Conservation (phyloP, 2,888 invertebrate species). For the Sepiola atlantica region DNA sequence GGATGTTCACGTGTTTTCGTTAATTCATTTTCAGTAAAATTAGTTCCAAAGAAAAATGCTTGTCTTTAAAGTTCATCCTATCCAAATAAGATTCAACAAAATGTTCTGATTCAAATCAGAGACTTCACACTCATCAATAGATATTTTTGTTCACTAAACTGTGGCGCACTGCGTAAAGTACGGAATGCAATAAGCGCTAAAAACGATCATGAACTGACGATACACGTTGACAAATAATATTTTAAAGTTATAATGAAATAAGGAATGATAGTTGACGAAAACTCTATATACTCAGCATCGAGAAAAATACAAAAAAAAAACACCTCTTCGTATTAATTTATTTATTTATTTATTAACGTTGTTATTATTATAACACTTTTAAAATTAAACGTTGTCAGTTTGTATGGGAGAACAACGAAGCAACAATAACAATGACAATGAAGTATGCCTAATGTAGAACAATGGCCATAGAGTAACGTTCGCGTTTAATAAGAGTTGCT, state of each 20-base stretch:
- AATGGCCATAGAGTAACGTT: neutral
- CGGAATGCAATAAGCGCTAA: neutral
- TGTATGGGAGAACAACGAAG: neutral
- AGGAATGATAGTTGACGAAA: neutral
- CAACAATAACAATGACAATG: neutral
- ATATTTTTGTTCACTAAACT: neutral
- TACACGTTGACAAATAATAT: neutral
- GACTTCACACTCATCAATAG: neutral
- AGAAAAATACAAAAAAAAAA: neutral
- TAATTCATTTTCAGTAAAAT: too few relatives aligned
- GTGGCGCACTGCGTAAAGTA: neutral
- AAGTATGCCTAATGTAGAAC: neutral
- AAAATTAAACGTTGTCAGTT: neutral
- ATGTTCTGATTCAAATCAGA: neutral
- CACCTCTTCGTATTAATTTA: neutral
- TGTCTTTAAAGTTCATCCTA: too few relatives aligned
- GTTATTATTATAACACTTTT: neutral
- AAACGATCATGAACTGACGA: neutral
- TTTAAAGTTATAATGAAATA: neutral
- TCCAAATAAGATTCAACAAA: too few relatives aligned
- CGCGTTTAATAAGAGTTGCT: neutral
- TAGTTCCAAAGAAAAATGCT: too few relatives aligned
- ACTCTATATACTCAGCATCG: neutral
- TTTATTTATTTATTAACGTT: neutral
- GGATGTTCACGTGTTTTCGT: too few relatives aligned